These are phyloP conservation scores for Ornithoptera priamus DNA, from an alignment of 2,888 invertebrate species.

Conservation along the genomic window DNA sequence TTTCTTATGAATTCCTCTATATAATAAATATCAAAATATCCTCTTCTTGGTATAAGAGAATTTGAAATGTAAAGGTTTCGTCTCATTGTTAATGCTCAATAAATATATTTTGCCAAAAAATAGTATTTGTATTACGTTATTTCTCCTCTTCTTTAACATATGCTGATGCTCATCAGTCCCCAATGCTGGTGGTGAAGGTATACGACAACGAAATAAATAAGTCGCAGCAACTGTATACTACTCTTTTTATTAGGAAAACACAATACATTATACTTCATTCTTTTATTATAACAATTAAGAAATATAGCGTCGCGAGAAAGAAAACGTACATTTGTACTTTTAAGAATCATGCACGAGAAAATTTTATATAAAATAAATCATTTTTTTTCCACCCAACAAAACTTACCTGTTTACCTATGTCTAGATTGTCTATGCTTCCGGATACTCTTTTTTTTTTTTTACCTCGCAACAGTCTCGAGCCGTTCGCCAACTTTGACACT, in stretches of 20 bases:
- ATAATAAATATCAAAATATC: too few relatives aligned
- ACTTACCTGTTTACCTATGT: slow-evolving; percentile 43
- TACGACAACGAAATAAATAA: too few relatives aligned
- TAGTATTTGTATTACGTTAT: too few relatives aligned
- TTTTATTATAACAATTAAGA: slow-evolving; percentile 67
- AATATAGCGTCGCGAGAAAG: slow-evolving; percentile 57
- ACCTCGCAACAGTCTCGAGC: slow-evolving; percentile 13
- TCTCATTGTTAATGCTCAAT: too few relatives aligned
- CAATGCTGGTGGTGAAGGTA: too few relatives aligned
- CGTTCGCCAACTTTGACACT: slow-evolving; percentile 18
- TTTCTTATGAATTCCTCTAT: too few relatives aligned
- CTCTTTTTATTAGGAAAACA: slow-evolving; percentile 76
- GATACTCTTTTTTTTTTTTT: slow-evolving; percentile 16
- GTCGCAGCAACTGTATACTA: slow-evolving; percentile 50
- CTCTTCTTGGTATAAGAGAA: too few relatives aligned
- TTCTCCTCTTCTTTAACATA: too few relatives aligned
- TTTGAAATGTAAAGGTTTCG: too few relatives aligned
- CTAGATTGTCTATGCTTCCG: slow-evolving; percentile 30
- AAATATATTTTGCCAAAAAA: too few relatives aligned
- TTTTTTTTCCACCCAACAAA: slow-evolving; percentile 42
- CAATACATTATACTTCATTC: slow-evolving; percentile 71
- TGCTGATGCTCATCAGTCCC: too few relatives aligned
- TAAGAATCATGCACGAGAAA: slow-evolving; percentile 59
- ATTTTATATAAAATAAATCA: slow-evolving; percentile 58
- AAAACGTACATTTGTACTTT: slow-evolving; percentile 68